Conservation (phyloP, 1,140 invertebrate genomes). For the Battus philenor region DNA sequence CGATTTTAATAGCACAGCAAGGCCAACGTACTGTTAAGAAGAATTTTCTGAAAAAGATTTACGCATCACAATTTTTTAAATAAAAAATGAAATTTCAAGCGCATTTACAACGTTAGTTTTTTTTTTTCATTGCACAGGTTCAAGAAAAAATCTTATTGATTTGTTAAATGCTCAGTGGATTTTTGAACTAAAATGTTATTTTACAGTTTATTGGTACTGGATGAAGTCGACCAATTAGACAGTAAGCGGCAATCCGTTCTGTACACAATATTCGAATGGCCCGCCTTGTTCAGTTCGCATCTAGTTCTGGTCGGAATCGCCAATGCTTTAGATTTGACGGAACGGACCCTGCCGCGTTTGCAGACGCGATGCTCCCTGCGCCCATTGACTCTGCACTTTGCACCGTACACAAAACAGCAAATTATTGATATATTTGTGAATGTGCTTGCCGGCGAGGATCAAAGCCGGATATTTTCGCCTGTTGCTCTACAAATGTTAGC, state of each 20-base stretch:
- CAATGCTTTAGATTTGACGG: conserved; percentile 96
- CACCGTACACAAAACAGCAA: conserved; percentile 94
- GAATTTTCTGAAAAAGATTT: no score
- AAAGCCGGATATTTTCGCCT: conserved; percentile 84
- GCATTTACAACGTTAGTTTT: no score
- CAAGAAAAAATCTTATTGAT: no score
- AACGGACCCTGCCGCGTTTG: conserved; percentile 91
- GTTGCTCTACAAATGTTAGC: conserved; percentile 92
- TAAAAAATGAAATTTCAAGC: no score
- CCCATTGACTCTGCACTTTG: conserved; percentile 89
- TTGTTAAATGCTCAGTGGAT: no score
- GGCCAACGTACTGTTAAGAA: no score
- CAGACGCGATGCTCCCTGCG: conserved; percentile 84
- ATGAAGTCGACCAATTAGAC: conserved; percentile 96
- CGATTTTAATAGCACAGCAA: no score
- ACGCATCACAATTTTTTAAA: no score
- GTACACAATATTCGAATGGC: conserved; percentile 97
- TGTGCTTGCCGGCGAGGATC: conserved; percentile 83
- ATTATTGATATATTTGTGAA: conserved; percentile 91
- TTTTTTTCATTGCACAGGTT: neutral
- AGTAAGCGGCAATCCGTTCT: conserved; percentile 90
- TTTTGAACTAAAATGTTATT: conserved; percentile 3
- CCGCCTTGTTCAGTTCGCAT: conserved; percentile 80
- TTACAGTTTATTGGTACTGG: conserved; percentile 90
- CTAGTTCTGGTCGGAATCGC: conserved; percentile 94